Evolutionary conservation across 1,140 invertebrate species (phyloP), one percentile per base, ranked within the genome.

Genomic region (Saccostrea echinata): DNA sequence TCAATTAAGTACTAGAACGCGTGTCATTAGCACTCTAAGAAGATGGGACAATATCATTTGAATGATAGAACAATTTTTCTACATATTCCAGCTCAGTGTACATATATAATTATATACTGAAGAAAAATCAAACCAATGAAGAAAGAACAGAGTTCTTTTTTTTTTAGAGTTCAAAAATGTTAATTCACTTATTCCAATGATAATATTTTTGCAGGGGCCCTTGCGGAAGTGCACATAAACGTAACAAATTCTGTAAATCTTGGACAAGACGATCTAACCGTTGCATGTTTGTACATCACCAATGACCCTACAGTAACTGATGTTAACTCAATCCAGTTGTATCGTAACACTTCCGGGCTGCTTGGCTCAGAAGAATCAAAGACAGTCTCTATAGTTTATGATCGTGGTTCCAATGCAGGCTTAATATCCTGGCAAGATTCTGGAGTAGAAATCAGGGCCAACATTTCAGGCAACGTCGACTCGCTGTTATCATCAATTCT

Each of bases 291-390:
- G 24, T 76, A 35, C 30, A 30, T 30, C 30, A 33, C 68, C 13
- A 76, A 33, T 16, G 68, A 76, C 12, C 16, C 24, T 18, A 27
- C 68, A 24, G 30, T 76, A 76, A 76, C 24, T 16, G 81, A 83
- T 35, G 81, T 83, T 18, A 83, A 83, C 11, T 83, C 81, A 33
- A 83, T 83, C 24, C 81, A 83, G 43, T n/a, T 83, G 12, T 83
- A 52, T 33, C 24, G 81, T 6, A 83, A 83, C 51, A 51, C 35
- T 27, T 52, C 81, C 18, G 35, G 18, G 24, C 1, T 83, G n/a
- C 81, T 83, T 18, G 81, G 81, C 16, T 52, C 43, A 51, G 81
- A 52, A 83, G 81, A 21, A 16, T 83, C 81, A n/a, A 53, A 83
- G 16, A 51, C 30, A n/a, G 81, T 83, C 12, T 83, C 81, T 12